phyloP scores from a whole-genome alignment of 2,888 invertebrate genomes.

The Stenoptilia bipunctidactyla region DNA sequence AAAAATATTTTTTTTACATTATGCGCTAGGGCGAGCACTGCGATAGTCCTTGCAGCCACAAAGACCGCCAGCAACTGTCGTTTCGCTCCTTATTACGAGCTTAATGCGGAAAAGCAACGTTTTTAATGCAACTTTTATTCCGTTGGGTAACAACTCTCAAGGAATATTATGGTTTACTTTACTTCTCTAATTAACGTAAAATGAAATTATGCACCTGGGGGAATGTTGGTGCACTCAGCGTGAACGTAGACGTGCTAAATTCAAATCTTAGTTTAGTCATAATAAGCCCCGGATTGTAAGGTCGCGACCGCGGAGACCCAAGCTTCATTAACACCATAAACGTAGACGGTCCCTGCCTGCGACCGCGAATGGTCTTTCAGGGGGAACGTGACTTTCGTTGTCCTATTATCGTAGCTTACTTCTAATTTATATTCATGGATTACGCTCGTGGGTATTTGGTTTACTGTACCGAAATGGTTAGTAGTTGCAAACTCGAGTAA shows the following conservation, averaged over 20 bases:
- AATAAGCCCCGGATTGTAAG: conserved; percentile 23
- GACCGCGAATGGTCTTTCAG: conserved; percentile 39
- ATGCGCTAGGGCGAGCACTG: conserved; percentile 32
- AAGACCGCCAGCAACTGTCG: conserved; percentile 31
- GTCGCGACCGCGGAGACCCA: conserved; percentile 34
- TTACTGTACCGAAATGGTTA: background rate
- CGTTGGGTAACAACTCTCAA: conserved; percentile 30
- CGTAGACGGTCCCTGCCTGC: conserved; percentile 34
- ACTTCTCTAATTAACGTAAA: conserved; percentile 36
- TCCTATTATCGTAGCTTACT: conserved; percentile 26
- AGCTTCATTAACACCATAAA: conserved; percentile 47
- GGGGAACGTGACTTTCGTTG: conserved; percentile 48
- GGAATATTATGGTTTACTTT: conserved; percentile 35
- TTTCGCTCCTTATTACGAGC: conserved; percentile 40
- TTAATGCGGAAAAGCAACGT: conserved; percentile 41
- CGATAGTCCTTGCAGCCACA: conserved; percentile 38
- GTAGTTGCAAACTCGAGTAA: background rate
- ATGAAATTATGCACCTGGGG: conserved; percentile 18
- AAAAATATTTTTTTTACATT: conserved; percentile 53
- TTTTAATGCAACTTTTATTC: conserved; percentile 43
- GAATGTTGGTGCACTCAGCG: conserved; percentile 1
- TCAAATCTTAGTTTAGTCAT: background rate
- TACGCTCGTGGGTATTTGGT: background rate
- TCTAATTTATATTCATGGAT: conserved; percentile 11
- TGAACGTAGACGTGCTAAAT: conserved; percentile 1